Base-by-base conservation (phyloP, 2,888 invertebrate species). In the Masnerella sp. region DNA sequence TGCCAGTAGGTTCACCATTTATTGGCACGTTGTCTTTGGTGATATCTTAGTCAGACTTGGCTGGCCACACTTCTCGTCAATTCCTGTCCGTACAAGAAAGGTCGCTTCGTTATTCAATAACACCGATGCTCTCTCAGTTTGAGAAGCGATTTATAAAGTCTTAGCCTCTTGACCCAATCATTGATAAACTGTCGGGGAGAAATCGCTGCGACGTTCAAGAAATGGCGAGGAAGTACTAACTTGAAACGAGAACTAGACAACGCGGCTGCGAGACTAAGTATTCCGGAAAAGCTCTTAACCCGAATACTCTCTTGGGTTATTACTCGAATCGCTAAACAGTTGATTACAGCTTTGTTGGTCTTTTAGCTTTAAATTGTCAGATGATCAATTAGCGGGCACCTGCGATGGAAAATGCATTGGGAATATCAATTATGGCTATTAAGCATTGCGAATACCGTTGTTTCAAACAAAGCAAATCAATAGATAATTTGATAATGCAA, bases 161-260 rank as follows among this genome's bases (percentile, higher is more conserved):
- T 45, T 38, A 22, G 34, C 42, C 47, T 62, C 70, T 51, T 73
- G 71, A 65, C 51, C 71, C 68, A 54, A 71, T 74, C 73, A 49
- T 59, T 74, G 71, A 74, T 74, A 54, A 71, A 74, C 49, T 64
- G 70, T 59, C 59, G 49, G 38, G 9, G 61, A 61, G 54, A 52
- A 72, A 49, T 61, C 56, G 59, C 36, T 20, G 47, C 52, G 15
- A 38, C 70, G 30, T 61, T 64, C 49, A 18, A 58, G 30, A 68
- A 67, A 58, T 58, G 40, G 54, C 45, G 61, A 64, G 54, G 61
- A 67, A 65, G 40, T 56, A 68, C 43, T 34, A 61, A 67, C 25
- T 68, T 61, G 59, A 70, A 62, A 58, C 28, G 36, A 58, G 54
- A 52, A 49, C 43, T 56, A 70, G 61, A 56, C 65, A 54, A 56